A percentile compares a stretch with the other conserved stretches of the same genome.
These are phyloP conservation scores for Pipra filicauda DNA, from an alignment of 2,113 vertebrate genomes.

Conservation along the genomic window DNA sequence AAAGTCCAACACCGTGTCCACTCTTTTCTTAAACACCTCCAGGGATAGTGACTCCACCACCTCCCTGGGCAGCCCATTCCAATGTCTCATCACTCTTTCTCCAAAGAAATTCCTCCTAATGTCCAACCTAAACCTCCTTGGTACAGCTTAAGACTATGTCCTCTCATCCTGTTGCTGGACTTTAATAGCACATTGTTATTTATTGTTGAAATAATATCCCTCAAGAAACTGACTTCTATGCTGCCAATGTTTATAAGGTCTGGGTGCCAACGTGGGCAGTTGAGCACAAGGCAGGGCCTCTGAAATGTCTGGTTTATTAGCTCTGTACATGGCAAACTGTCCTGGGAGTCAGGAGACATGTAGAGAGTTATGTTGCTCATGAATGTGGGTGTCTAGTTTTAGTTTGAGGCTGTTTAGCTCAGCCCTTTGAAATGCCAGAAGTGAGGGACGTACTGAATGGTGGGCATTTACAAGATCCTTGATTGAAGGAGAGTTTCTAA, in stretches of 20 bases:
- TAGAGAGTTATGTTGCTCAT: accelerated
- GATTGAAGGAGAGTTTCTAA: background rate
- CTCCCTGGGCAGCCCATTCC: background rate
- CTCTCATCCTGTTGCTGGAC: background rate
- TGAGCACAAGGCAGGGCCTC: background rate
- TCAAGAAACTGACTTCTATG: background rate
- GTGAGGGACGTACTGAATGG: background rate
- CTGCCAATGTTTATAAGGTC: background rate
- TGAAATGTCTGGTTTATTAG: background rate
- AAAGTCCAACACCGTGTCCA: background rate
- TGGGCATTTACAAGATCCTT: background rate
- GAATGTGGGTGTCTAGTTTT: background rate
- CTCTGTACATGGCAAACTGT: background rate
- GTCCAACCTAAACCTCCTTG: background rate
- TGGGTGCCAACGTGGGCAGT: background rate
- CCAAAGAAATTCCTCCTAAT: background rate
- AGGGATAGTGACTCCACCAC: background rate
- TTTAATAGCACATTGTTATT: background rate
- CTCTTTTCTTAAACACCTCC: background rate
- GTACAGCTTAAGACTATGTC: background rate
- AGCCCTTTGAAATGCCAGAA: background rate
- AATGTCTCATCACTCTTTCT: background rate
- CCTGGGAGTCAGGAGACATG: accelerated
- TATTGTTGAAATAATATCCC: background rate
- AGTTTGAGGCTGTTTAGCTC: background rate